Evolutionary conservation across 2,888 invertebrate genomes (phyloP), one percentile per base, ranked within the genome.

Genomic region (Apotomis betuletana): DNA sequence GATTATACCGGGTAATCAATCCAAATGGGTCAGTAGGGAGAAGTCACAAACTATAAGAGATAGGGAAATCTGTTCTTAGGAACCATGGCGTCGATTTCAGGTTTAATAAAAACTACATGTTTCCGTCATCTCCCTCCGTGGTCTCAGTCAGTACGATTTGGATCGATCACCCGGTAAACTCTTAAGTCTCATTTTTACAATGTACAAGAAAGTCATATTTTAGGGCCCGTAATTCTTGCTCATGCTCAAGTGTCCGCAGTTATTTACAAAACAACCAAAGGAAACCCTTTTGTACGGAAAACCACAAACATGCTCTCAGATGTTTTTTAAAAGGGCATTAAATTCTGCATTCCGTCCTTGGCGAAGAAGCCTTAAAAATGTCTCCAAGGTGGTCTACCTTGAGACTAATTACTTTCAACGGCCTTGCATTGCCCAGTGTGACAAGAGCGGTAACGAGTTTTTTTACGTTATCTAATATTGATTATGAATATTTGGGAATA

Each of bases 341-440:
- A 27, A 27, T 70, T 63, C 64, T 64, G 49, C 59, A 69, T 67
- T 54, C 60, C 70, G 83, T 85, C 84, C 84, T 83, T 84, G 81
- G 67, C 71, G 69, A 71, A 68, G 90, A 91, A 90, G 85, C 90
- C 90, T 81, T 87, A 85, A 81, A 84, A 81, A 77, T 83, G 80
- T 82, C 83, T 78, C 78, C 87, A 83, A 86, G 90, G 90, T 87
- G 89, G 87, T 87, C 87, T 69, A 74, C 79, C 75, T 75, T 76
- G 74, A 69, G 75, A 77, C 80, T 85, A 87, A 87, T 87, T 85
- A 88, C 87, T 87, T 87, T 88, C 86, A 78, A 85, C 82, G 83
- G 81, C 88, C 89, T 87, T 85, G 84, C 72, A 75, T 77, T 78
- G 77, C n/a, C n/a, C n/a, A n/a, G n/a, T n/a, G n/a, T n/a, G n/a